Evolutionary conservation across 2,888 invertebrate species (phyloP).

Genomic region (Galerucella nymphaeae): DNA sequence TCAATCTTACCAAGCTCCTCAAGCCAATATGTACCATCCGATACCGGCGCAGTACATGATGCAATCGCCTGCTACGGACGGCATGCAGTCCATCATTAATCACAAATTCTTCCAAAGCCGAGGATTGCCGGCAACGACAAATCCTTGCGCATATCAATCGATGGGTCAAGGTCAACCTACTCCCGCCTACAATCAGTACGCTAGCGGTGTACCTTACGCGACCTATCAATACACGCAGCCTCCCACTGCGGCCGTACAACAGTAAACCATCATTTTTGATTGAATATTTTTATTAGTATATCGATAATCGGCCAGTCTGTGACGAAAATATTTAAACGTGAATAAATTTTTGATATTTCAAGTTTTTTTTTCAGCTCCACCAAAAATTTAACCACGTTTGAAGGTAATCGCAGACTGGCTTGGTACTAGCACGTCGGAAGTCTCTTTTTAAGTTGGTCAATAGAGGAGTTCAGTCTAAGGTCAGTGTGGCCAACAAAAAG

Average conservation of each 20-base stretch:
- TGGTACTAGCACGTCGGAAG: constrained; percentile 31
- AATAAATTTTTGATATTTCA: constrained; percentile 7
- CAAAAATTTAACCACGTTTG: constrained; percentile 11
- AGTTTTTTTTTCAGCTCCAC: background rate
- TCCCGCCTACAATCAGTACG: constrained; percentile 72
- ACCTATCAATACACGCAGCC: constrained; percentile 72
- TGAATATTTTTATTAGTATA: constrained; percentile 23
- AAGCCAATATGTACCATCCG: constrained; percentile 57
- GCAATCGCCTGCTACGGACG: constrained; percentile 62
- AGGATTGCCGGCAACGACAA: constrained; percentile 67
- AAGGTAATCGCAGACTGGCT: background rate
- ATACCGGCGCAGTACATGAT: constrained; percentile 65
- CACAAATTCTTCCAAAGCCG: constrained; percentile 81
- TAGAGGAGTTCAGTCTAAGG: no score
- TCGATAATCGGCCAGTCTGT: constrained; percentile 14
- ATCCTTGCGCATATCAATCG: constrained; percentile 71
- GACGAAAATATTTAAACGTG: constrained; percentile 7
- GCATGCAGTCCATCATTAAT: constrained; percentile 70
- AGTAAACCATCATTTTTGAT: constrained; percentile 67
- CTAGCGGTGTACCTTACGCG: constrained; percentile 74
- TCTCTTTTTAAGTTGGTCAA: constrained; percentile 12
- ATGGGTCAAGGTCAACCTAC: constrained; percentile 66
- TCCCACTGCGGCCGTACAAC: constrained; percentile 76
- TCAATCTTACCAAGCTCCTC: constrained; percentile 56
- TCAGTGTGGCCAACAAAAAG: no score